phyloP scores from a whole-genome alignment of 2,797 vertebrate species.

The Propithecus perrieri region DNA sequence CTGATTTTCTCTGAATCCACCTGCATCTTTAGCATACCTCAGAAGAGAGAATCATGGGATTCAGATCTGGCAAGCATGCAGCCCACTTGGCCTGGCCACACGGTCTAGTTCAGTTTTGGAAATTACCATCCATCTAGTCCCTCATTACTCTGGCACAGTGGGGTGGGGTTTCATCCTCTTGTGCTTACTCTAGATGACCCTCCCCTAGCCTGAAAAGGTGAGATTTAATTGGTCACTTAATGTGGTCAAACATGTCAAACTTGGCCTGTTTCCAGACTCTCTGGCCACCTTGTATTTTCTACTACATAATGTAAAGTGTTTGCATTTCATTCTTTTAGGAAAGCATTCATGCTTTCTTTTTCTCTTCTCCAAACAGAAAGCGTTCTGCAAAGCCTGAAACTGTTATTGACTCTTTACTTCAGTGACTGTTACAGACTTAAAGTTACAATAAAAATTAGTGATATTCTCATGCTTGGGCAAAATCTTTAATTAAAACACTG shows the following conservation, averaged over 20 bases:
- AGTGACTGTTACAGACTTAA: conserved; percentile 87
- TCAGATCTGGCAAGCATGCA: not conserved
- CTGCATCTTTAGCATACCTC: not conserved
- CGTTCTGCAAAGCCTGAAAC: conserved; percentile 94
- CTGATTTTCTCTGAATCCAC: not conserved
- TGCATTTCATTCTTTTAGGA: not conserved
- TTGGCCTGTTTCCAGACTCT: not conserved
- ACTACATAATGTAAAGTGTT: not conserved
- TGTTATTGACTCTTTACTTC: conserved; percentile 95
- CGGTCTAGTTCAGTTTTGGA: not conserved
- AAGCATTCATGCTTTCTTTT: conserved; percentile 62
- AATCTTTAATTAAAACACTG: conserved; percentile 71
- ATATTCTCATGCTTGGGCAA: conserved; percentile 70
- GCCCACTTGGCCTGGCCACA: not conserved
- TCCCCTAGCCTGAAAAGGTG: not conserved
- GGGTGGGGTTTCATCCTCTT: not conserved
- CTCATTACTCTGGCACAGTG: not conserved
- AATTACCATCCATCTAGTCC: not conserved
- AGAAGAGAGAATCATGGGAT: not conserved
- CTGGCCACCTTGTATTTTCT: not conserved
- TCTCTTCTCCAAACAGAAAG: conserved; percentile 91
- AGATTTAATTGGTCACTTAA: not conserved
- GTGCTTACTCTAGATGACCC: not conserved
- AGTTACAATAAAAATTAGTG: conserved; percentile 77
- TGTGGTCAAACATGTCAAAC: not conserved